A percentile compares a stretch with the other conserved stretches of the same genome.
Evolutionary conservation across 1,140 invertebrate species (phyloP).

Genomic region (Lordiphosa mommai): DNA sequence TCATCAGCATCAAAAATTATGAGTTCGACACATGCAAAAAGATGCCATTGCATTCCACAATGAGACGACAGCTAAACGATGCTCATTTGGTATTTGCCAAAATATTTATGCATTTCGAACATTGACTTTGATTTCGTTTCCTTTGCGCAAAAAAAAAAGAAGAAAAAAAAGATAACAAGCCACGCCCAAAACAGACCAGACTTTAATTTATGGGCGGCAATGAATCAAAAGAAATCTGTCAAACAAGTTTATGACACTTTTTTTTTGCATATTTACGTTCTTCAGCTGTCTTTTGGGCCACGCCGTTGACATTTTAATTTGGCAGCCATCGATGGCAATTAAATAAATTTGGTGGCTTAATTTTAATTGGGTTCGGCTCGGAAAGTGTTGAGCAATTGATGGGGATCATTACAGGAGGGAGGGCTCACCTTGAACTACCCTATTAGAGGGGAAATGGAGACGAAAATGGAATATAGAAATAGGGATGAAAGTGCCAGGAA

Average conservation of each 20-base stretch:
- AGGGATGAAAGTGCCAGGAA: no score
- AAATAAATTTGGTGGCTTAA: conserved; percentile 57
- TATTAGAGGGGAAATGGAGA: not conserved
- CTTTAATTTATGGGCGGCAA: conserved; percentile 56
- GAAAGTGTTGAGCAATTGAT: conserved; percentile 52
- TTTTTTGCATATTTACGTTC: conserved; percentile 14
- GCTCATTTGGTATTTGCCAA: conserved; percentile 68
- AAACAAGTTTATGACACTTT: conserved; percentile 72
- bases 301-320: conserved; percentile 72
- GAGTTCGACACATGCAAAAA: conserved; percentile 59
- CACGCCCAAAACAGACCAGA: conserved; percentile 55
- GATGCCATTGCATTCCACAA: conserved; percentile 45
- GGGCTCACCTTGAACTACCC: conserved; percentile 21
- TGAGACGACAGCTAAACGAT: conserved; percentile 71
- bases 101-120: conserved; percentile 69
- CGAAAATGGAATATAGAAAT: not conserved
- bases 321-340: conserved; percentile 73
- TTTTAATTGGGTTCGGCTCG: conserved; percentile 53
- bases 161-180: not conserved
- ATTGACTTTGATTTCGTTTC: conserved; percentile 61
- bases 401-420: not conserved
- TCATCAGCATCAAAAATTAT: conserved; percentile 57
- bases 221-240: conserved; percentile 74
- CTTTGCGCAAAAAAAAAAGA: not conserved
- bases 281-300: conserved; percentile 15